Evolutionary conservation across 1,140 invertebrate species (phyloP).

Genomic region (Orchesella cincta): DNA sequence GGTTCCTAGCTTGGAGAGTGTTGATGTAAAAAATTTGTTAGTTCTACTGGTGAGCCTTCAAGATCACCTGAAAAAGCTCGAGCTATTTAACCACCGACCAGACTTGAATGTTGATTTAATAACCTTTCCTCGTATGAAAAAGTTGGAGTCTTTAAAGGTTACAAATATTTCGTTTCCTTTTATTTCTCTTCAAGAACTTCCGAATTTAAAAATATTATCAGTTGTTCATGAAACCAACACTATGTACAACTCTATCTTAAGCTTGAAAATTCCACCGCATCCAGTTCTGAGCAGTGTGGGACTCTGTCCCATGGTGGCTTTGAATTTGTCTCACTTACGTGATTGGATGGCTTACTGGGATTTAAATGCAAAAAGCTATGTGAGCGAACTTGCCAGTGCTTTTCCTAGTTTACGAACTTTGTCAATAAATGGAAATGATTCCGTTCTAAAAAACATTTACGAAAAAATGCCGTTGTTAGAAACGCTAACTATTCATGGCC

Average conservation of each 20-base stretch:
- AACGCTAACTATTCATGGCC: background rate
- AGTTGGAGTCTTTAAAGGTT: constrained; percentile 15
- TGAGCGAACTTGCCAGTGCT: background rate
- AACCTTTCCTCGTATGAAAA: constrained; percentile 4
- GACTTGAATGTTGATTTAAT: background rate
- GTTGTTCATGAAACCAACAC: background rate
- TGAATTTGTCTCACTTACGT: background rate
- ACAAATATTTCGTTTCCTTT: constrained; percentile 10
- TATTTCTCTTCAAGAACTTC: background rate
- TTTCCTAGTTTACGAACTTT: constrained; percentile 6
- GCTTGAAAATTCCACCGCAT: constrained; percentile 12
- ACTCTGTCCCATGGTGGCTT: background rate
- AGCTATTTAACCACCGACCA: constrained; percentile 17
- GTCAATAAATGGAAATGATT: constrained; percentile 8
- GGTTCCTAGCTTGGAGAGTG: constrained; percentile 3
- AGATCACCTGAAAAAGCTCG: background rate
- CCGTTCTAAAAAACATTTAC: constrained; percentile 14
- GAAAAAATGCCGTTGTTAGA: constrained; percentile 4
- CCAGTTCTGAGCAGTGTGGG: background rate
- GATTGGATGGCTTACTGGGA: constrained; percentile 19
- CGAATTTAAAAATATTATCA: constrained; percentile 8
- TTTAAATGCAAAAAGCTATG: background rate
- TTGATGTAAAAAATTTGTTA: background rate
- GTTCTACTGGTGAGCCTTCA: constrained; percentile 11
- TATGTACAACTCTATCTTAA: constrained; percentile 12